A percentile compares a stretch with the other conserved stretches of the same genome.
Conservation (phyloP, 1,140 invertebrate genomes). For the Phocides pigmalion region DNA sequence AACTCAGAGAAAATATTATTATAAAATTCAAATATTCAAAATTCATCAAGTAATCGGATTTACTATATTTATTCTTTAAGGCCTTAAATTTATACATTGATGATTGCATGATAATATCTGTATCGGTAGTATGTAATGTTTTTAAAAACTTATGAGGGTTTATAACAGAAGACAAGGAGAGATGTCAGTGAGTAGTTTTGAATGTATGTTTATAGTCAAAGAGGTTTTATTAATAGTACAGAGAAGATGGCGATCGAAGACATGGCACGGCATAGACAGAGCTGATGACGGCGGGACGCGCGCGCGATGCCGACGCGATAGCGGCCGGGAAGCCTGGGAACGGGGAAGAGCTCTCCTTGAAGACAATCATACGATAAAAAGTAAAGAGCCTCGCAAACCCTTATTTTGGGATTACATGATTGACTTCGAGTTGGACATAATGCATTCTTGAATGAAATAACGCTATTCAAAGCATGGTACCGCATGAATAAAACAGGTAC, state of each 20-base stretch:
- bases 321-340: conserved; percentile 24
- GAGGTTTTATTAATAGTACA: not conserved
- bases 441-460: not conserved
- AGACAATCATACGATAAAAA: not conserved
- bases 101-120: too few species aligned
- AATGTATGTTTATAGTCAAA: not conserved
- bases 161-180: too few species aligned
- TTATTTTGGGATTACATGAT: not conserved
- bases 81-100: too few species aligned
- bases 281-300: conserved; percentile 21
- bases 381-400: not conserved
- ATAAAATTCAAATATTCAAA: too few species aligned
- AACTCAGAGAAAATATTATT: too few species aligned
- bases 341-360: conserved; percentile 4
- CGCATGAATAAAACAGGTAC: not conserved
- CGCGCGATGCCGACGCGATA: conserved; percentile 22
- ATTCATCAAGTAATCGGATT: too few species aligned
- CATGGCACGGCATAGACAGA: conserved; percentile 1
- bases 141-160: too few species aligned
- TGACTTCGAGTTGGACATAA: not conserved
- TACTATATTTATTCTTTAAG: too few species aligned
- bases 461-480: not conserved
- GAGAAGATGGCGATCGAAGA: conserved; percentile 12
- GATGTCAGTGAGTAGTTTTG: not conserved
- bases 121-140: too few species aligned